Evolutionary conservation across 2,888 invertebrate genomes (phyloP).

Genomic region (Eristalis intricaria): DNA sequence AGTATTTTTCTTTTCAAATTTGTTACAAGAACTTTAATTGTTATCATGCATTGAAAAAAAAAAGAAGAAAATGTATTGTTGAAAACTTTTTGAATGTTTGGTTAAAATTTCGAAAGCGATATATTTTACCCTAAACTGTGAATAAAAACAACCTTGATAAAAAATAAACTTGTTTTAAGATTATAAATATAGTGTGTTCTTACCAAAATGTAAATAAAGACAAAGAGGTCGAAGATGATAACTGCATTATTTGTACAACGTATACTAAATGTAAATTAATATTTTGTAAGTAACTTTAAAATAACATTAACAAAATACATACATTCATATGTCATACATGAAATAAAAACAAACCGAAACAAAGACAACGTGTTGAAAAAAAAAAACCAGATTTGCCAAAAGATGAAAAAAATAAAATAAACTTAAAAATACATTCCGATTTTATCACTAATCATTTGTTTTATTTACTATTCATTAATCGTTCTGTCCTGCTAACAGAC

Average conservation of each 20-base stretch:
- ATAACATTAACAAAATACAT: conserved; percentile 28
- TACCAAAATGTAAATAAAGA: conserved; percentile 69
- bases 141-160: conserved; percentile 33
- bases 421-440: conserved; percentile 60
- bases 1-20: neutral
- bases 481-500: neutral
- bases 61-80: conserved; percentile 31
- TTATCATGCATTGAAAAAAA: conserved; percentile 1
- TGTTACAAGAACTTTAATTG: conserved; percentile 14
- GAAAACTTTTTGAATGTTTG: conserved; percentile 22
- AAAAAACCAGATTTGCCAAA: conserved; percentile 67
- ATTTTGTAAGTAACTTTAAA: conserved; percentile 68
- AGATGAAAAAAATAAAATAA: conserved; percentile 48
- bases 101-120: conserved; percentile 27
- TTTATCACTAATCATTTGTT: conserved; percentile 40
- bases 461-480: conserved; percentile 13
- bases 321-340: conserved; percentile 35
- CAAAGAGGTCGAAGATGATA: conserved; percentile 52
- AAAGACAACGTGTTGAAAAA: conserved; percentile 20
- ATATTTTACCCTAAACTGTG: conserved; percentile 36
- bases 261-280: conserved; percentile 70
- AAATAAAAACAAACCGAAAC: conserved; percentile 18
- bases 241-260: conserved; percentile 63
- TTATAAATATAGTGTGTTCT: conserved; percentile 36
- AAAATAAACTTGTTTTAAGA: conserved; percentile 11